Evolutionary conservation across 2,113 vertebrate species (phyloP).

Genomic region (Coreoperca whiteheadi): DNA sequence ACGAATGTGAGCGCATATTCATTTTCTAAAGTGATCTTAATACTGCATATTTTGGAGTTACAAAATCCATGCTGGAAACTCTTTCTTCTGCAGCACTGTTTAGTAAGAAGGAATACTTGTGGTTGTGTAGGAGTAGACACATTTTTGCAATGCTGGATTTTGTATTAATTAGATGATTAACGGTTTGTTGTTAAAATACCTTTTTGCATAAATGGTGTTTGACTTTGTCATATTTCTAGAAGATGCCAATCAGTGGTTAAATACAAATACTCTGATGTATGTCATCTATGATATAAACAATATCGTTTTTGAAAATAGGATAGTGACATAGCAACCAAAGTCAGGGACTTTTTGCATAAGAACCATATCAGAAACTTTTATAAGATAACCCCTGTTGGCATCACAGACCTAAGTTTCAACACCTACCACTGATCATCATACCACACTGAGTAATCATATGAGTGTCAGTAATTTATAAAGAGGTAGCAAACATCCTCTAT

Average conservation of each 20-base stretch:
- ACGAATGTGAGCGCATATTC: background rate
- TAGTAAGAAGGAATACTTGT: background rate
- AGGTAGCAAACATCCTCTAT: conserved; percentile 58
- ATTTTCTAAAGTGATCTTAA: background rate
- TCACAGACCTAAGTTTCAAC: background rate
- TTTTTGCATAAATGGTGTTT: background rate
- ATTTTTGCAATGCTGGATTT: conserved; percentile 39
- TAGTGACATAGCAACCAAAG: background rate
- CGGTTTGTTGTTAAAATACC: background rate
- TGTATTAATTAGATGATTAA: background rate
- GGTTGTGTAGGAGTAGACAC: conserved; percentile 7
- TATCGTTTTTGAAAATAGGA: background rate
- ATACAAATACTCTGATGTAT: conserved; percentile 9
- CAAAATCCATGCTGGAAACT: background rate
- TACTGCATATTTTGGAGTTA: background rate
- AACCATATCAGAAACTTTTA: background rate
- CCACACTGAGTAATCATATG: background rate
- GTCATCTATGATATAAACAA: conserved; percentile 3
- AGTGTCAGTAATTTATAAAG: conserved; percentile 51
- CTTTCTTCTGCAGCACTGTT: background rate
- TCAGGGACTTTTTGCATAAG: conserved; percentile 26
- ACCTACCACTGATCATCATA: background rate
- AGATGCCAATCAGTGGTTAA: background rate
- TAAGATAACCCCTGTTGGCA: background rate
- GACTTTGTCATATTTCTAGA: background rate